Evolutionary conservation across 2,113 vertebrate genomes (phyloP), one percentile per base, ranked within the genome.

Genomic region (Neotoma lepida): DNA sequence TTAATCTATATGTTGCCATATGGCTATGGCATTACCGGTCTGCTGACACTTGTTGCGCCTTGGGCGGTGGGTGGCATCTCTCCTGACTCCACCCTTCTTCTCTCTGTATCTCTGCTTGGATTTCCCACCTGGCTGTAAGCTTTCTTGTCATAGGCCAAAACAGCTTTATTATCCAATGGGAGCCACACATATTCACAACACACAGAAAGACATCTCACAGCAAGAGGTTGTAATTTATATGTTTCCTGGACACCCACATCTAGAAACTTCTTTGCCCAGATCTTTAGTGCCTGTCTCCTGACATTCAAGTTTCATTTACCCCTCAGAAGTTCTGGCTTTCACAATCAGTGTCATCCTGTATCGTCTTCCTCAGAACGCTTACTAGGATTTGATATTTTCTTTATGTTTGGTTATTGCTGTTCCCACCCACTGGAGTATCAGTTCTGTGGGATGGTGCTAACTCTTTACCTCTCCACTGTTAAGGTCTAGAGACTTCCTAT

Each of bases 291-390:
- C 49, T 82, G 2, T 86, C 26, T 61, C 24, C 26, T 88, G 54
- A 61, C 46, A 89, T 51, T 81, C 39, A 92, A 24, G 2, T 92
- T 26, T 95, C 13, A 74, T 92, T 86, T 88, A 88, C 70, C 61
- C 20, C 15, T 66, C 30, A 66, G 70, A 77, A 92, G 17, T 90
- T 30, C 49, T 33, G 10, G 35, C 80, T 86, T 1, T 93, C 76
- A 78, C 6, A 76, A 22, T 84, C 64, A 66, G 28, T 91, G 22
- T 89, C 18, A 44, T 8, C 74, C 66, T 92, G 9, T 63, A 77
- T 93, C 82, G 44, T 93, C 93, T 84, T 90, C 30, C 44, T 81
- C 63, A 76, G 51, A 93, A 66, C 3, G 49, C 7, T 84, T 89
- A 28, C 1, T 15, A 26, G 80, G 26, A 66, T 58, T 94, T 91